Conservation (phyloP, 2,113 vertebrate species). For the Anhinga rufa region DNA sequence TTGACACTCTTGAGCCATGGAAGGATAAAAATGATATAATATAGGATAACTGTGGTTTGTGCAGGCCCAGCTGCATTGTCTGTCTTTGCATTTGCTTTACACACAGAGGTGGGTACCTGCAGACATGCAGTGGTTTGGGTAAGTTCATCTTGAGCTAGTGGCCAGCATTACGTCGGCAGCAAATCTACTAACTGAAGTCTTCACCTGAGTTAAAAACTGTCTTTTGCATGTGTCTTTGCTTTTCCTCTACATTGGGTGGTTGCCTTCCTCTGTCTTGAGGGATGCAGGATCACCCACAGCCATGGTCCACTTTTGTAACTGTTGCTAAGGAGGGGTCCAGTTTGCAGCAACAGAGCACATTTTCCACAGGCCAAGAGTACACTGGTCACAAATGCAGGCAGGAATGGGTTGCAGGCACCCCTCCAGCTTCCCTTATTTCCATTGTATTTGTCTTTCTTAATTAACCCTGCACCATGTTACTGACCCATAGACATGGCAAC, state of each 20-base stretch:
- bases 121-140: background rate
- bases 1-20: background rate
- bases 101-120: background rate
- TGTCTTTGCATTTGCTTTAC: background rate
- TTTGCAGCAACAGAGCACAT: background rate
- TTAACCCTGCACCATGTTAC: constrained; percentile 2
- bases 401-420: background rate
- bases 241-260: background rate
- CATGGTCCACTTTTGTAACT: rapidly evolving
- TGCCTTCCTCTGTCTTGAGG: background rate
- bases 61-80: background rate
- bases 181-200: background rate
- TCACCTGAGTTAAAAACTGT: background rate
- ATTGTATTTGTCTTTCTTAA: constrained; percentile 40
- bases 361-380: background rate
- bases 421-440: background rate
- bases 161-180: background rate
- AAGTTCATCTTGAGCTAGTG: background rate
- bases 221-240: background rate
- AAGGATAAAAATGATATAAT: background rate
- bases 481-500: constrained; percentile 37
- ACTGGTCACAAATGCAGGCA: background rate
- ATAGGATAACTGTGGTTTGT: background rate
- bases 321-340: background rate
- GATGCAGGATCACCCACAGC: background rate